Percentiles rank a stretch among this genome's conserved stretches.
Conservation (phyloP, 2,113 vertebrate species). For the Ahaetulla prasina region DNA sequence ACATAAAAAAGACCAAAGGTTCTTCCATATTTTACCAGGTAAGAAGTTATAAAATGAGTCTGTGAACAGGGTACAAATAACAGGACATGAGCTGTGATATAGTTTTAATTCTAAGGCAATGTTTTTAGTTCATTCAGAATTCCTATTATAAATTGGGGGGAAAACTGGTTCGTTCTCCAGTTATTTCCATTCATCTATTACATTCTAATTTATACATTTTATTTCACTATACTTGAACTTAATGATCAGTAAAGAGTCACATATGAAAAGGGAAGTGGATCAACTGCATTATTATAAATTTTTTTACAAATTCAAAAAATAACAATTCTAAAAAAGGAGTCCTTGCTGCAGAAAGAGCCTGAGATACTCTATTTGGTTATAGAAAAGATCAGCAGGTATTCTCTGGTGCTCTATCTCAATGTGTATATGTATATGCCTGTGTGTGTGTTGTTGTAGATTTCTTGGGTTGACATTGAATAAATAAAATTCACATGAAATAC, state of each 20-base stretch:
- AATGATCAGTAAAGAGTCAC: neutral
- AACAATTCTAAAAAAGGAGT: neutral
- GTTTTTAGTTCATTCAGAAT: neutral
- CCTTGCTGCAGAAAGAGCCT: neutral
- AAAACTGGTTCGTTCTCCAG: neutral
- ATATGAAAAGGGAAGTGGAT: neutral
- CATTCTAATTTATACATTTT: neutral
- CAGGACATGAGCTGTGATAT: neutral
- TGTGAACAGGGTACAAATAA: neutral
- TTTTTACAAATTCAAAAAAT: neutral
- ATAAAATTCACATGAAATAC: slow-evolving; percentile 16
- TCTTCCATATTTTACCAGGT: neutral
- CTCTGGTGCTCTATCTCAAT: neutral
- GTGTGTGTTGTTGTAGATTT: neutral
- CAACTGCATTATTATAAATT: neutral
- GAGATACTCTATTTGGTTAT: neutral
- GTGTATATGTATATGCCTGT: neutral
- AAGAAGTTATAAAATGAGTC: neutral
- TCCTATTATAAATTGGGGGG: neutral
- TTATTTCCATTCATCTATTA: neutral
- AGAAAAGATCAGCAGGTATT: neutral
- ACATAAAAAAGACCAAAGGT: neutral
- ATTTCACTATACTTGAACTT: neutral
- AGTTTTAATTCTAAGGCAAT: neutral
- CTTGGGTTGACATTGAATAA: neutral